Evolutionary conservation across 2,797 vertebrate species (phyloP).

Genomic region (Sciurus carolinensis): DNA sequence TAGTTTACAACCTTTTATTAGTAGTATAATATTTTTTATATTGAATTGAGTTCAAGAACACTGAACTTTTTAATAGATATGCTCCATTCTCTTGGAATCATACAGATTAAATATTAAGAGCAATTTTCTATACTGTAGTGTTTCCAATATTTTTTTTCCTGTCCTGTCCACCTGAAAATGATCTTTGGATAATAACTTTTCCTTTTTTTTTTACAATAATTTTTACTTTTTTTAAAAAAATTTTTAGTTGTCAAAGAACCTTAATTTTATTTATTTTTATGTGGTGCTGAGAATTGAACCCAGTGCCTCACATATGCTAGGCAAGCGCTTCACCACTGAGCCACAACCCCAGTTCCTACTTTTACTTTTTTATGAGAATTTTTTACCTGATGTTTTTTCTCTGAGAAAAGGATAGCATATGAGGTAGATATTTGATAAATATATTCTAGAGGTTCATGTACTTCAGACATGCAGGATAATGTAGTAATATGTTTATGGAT

Average conservation of each 20-base stretch:
- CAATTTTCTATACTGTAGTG: background rate
- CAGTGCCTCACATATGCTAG: too few species aligned
- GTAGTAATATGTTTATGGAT: constrained; percentile 5
- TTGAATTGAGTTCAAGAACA: background rate
- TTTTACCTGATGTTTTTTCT: background rate
- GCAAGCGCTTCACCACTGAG: too few species aligned
- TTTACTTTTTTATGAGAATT: background rate
- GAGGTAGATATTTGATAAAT: background rate
- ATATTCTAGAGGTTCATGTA: background rate
- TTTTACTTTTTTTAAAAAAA: too few species aligned
- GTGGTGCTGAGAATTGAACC: too few species aligned
- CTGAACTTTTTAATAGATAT: background rate
- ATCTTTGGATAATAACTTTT: background rate
- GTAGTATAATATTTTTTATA: background rate
- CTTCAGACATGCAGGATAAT: background rate
- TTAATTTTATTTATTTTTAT: too few species aligned
- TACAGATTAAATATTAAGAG: background rate
- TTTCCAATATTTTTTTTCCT: background rate
- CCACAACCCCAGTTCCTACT: too few species aligned
- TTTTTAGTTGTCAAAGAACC: too few species aligned
- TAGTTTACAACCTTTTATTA: background rate
- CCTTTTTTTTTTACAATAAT: background rate
- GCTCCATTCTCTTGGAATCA: constrained; percentile 15
- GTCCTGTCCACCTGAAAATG: background rate
- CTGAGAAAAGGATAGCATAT: background rate